phyloP scores from a whole-genome alignment of 2,797 vertebrate genomes.

The Choloepus didactylus region DNA sequence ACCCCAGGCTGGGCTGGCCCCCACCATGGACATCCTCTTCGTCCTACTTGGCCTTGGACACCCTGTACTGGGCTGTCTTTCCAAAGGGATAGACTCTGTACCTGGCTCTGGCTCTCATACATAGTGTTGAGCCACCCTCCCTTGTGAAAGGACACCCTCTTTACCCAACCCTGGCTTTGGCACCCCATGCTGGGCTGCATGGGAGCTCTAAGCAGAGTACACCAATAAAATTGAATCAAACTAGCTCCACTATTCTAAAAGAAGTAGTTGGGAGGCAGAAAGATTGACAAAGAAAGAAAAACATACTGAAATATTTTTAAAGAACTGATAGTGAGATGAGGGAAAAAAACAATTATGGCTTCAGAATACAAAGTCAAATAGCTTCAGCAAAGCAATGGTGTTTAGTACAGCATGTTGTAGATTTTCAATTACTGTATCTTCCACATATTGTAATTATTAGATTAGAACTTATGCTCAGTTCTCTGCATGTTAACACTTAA shows the following conservation, averaged over 20 bases:
- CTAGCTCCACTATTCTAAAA: not conserved
- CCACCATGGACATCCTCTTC: not conserved
- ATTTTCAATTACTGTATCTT: not conserved
- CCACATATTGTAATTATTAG: not conserved
- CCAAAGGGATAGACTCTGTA: not conserved
- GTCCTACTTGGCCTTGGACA: not conserved
- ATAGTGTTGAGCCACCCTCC: not conserved
- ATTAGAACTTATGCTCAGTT: not conserved
- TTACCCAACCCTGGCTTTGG: not conserved
- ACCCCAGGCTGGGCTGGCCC: too few relatives aligned
- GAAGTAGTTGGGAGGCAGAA: not conserved
- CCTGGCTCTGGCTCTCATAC: not conserved
- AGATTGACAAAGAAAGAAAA: not conserved
- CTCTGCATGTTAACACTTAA: not conserved
- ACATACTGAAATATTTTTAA: not conserved
- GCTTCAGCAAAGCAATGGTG: not conserved
- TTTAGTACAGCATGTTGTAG: not conserved
- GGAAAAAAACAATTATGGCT: not conserved
- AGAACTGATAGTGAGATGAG: not conserved
- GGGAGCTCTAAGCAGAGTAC: not conserved
- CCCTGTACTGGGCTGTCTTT: not conserved
- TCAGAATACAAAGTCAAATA: constrained; percentile 1
- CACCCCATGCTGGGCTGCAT: fast-evolving
- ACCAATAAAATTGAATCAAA: not conserved
- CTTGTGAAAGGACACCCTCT: not conserved